Evolutionary conservation across 2,888 invertebrate species (phyloP).

Genomic region (Pammene aurita): DNA sequence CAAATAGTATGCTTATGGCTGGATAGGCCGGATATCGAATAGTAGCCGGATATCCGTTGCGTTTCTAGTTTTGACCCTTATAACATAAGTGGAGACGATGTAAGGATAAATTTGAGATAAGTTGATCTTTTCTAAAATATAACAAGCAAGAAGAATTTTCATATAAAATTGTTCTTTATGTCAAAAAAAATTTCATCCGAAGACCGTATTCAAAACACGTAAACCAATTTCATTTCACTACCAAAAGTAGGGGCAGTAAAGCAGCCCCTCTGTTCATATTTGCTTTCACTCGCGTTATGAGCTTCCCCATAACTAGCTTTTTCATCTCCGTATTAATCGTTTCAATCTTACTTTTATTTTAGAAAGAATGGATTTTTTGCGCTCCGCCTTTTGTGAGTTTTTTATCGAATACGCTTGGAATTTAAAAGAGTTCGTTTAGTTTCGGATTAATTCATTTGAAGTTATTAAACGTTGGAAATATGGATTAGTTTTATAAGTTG

Average conservation of each 20-base stretch:
- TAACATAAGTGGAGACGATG: no score
- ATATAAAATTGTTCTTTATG: background rate
- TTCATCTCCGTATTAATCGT: slow-evolving; percentile 75
- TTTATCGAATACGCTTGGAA: slow-evolving; percentile 47
- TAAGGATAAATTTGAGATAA: no score
- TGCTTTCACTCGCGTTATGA: slow-evolving; percentile 69
- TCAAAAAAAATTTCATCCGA: slow-evolving; percentile 13
- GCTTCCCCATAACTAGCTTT: slow-evolving; percentile 64
- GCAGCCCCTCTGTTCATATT: slow-evolving; percentile 50
- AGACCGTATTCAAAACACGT: slow-evolving; percentile 22
- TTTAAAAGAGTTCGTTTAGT: slow-evolving; percentile 43
- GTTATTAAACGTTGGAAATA: slow-evolving; percentile 10
- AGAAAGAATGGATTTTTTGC: slow-evolving; percentile 40
- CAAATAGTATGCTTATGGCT: no score
- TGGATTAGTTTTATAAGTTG: slow-evolving; percentile 12
- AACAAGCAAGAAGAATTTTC: background rate
- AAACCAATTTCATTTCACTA: slow-evolving; percentile 22
- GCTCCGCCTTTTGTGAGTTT: slow-evolving; percentile 30
- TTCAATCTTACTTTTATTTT: slow-evolving; percentile 69
- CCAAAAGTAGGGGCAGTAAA: slow-evolving; percentile 8
- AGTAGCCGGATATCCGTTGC: no score
- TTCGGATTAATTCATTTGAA: slow-evolving; percentile 19
- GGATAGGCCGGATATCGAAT: no score
- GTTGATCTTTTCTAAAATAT: background rate
- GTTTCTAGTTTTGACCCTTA: no score